phyloP scores from a whole-genome alignment of 64 coral and sea anemone species.

The Acropora tenuis region DNA sequence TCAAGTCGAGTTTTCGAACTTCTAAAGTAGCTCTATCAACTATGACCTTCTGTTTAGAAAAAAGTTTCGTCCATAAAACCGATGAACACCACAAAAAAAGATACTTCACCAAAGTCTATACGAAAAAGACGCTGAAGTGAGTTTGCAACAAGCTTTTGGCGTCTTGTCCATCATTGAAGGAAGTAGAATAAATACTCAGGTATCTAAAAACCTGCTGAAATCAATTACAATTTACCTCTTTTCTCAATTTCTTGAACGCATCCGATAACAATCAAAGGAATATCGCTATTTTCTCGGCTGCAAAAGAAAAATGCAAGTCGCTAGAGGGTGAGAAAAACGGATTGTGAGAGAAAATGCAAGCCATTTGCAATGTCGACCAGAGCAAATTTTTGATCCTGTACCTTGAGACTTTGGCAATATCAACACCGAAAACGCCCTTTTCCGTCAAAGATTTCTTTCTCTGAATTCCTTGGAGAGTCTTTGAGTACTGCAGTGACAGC shows the following conservation, averaged over 20 bases:
- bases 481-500: constrained; percentile 92
- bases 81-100: too few species aligned
- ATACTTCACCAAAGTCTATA: too few species aligned
- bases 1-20: too few species aligned
- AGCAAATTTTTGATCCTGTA: constrained; percentile 3
- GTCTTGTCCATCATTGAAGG: too few species aligned
- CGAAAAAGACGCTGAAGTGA: too few species aligned
- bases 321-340: neutral
- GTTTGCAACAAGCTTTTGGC: too few species aligned
- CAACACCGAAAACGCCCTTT: constrained; percentile 95
- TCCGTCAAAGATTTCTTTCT: constrained; percentile 78
- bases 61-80: too few species aligned
- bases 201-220: neutral
- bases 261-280: constrained; percentile 91
- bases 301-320: neutral
- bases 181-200: too few species aligned
- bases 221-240: constrained; percentile 33
- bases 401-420: constrained; percentile 82
- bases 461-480: constrained; percentile 74
- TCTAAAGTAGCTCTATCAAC: too few species aligned
- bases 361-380: neutral
- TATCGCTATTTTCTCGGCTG: constrained; percentile 93
- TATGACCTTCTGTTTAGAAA: too few species aligned
- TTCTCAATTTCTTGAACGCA: constrained; percentile 93
- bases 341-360: neutral